These are phyloP conservation scores for Melanerpes formicivorus DNA, from an alignment of 2,113 vertebrate genomes.

Conservation along the genomic window DNA sequence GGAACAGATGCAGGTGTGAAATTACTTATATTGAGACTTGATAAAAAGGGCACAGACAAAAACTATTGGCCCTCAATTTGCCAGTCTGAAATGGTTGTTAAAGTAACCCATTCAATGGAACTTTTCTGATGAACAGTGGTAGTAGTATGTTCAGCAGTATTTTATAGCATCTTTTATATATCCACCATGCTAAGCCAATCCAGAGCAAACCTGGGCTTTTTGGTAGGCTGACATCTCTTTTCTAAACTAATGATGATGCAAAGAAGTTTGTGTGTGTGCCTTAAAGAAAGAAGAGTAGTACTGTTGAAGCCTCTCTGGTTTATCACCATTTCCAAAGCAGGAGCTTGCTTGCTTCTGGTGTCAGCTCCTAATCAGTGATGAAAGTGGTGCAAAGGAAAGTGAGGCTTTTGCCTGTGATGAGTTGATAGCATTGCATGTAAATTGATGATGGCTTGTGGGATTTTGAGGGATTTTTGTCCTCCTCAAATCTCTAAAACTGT, in stretches of 20 bases:
- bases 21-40: background rate
- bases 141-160: rapidly evolving
- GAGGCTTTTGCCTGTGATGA: background rate
- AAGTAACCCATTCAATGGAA: background rate
- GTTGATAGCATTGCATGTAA: background rate
- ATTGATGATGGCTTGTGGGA: background rate
- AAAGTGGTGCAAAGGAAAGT: background rate
- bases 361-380: background rate
- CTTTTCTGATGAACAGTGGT: background rate
- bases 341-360: background rate
- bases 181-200: background rate
- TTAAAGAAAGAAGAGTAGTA: background rate
- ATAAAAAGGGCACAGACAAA: background rate
- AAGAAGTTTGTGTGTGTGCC: background rate
- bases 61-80: background rate
- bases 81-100: background rate
- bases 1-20: background rate
- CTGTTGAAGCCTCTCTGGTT: background rate
- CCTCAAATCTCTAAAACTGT: background rate
- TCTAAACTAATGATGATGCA: background rate
- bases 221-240: background rate
- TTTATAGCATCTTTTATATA: background rate
- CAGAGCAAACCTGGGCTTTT: background rate
- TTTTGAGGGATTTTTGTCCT: background rate
- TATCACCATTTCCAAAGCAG: background rate